Percentiles rank a stretch among this genome's conserved stretches.
These are phyloP conservation scores for Noctua comes DNA, from an alignment of 2,888 invertebrate genomes.

Conservation along the genomic window DNA sequence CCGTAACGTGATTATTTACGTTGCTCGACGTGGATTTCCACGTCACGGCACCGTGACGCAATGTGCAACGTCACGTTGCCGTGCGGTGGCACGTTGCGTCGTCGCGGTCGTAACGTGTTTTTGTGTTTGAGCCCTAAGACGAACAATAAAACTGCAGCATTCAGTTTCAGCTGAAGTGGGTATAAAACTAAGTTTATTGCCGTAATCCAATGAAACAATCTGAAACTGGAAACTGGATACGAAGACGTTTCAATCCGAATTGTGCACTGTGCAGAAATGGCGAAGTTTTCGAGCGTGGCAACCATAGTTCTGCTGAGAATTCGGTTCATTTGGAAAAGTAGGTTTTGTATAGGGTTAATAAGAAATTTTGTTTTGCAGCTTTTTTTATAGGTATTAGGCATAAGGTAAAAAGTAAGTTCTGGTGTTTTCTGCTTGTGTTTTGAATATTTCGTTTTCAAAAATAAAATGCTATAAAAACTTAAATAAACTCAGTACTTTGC, in stretches of 20 bases:
- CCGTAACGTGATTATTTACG: too few species aligned
- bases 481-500: background rate
- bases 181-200: constrained; percentile 19
- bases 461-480: background rate
- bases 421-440: background rate
- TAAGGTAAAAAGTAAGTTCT: background rate
- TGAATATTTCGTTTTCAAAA: background rate
- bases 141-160: constrained; percentile 4
- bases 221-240: constrained; percentile 33
- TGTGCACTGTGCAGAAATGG: constrained; percentile 18
- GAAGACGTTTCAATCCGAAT: constrained; percentile 23
- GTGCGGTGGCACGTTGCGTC: too few species aligned
- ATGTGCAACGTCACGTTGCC: too few species aligned
- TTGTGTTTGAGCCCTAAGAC: too few species aligned
- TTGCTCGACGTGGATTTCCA: too few species aligned
- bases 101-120: too few species aligned
- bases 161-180: constrained; percentile 4
- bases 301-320: constrained; percentile 7
- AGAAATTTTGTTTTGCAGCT: background rate
- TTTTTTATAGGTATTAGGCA: background rate
- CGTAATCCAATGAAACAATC: constrained; percentile 29
- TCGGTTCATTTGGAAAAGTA: constrained; percentile 3
- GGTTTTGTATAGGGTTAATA: background rate
- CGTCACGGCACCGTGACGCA: too few species aligned
- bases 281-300: constrained; percentile 35